Conservation (phyloP, 1,140 invertebrate species). For the Conus betulinus region DNA sequence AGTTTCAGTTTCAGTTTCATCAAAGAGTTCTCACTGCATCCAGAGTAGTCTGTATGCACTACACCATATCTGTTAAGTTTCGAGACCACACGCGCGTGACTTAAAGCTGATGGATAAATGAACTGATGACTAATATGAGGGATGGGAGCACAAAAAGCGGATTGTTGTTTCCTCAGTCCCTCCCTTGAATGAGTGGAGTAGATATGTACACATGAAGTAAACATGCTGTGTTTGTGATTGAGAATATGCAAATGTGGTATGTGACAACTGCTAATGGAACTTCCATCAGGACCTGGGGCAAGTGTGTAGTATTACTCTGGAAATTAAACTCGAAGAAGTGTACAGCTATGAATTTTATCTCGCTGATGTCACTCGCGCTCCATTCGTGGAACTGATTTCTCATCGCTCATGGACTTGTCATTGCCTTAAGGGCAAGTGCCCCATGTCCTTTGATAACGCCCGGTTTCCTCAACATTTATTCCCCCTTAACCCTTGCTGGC, state of each 20-base stretch:
- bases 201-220: too few species aligned
- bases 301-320: not conserved
- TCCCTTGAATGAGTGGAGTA: not conserved
- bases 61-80: too few species aligned
- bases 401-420: not conserved
- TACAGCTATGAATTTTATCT: slow-evolving; percentile 15
- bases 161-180: not conserved
- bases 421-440: slow-evolving; percentile 8
- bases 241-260: not conserved
- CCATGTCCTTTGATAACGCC: not conserved
- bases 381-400: slow-evolving; percentile 35
- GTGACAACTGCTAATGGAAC: slow-evolving; percentile 18
- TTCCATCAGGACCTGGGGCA: not conserved
- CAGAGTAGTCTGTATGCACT: too few species aligned
- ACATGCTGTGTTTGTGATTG: not conserved
- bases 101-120: too few species aligned
- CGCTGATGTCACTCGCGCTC: slow-evolving; percentile 23
- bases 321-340: not conserved
- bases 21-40: too few species aligned
- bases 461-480: not conserved
- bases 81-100: too few species aligned
- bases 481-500: not conserved
- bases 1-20: too few species aligned
- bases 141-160: too few species aligned
- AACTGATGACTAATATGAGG: too few species aligned